Evolutionary conservation across 1,140 invertebrate species (phyloP), one percentile per base, ranked within the genome.

Genomic region (Heliothis subflexa): DNA sequence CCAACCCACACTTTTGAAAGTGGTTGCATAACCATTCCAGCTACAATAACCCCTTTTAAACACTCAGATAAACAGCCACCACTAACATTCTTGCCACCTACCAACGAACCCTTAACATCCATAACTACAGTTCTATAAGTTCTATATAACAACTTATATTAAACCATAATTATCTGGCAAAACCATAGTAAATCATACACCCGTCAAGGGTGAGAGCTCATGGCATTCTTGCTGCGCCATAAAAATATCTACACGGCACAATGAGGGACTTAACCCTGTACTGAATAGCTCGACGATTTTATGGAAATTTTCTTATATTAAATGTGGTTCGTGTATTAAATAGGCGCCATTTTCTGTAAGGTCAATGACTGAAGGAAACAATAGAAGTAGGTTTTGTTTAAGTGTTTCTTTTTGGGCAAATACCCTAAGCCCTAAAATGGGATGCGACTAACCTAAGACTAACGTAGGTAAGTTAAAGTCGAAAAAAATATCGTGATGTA

Each of bases 271-370:
- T 68, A 68, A 68, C 64, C 21, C 64, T 68, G 47, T 40, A 47
- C 33, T 49, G 49, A 18, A 66, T 21, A 62, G 5, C 10, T 16
- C 9, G 25, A 45, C n/a, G 45, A 16, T 16, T 50, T 52, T 68
- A 68, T 68, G 64, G 64, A 14, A 68, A 68, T 68, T 50, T 59
- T 33, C 61, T 25, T 47, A 47, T 64, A 64, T 64, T 64, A 64
- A 47, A 33, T n/a, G 45, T 64, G 61, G n/a, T 64, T 2, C 18
- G 9, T 97, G 97, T 97, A 96, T 97, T 97, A 97, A 96, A 97
- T 97, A 96, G 97, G 96, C 96, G 95, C 96, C 95, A 96, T 96
- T 96, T 96, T 96, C 96, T 96, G 66, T 28, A 14, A 28, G 47
- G 18, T 28, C 12, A 14, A 52, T 70, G 18, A 70, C 12, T 25